Evolutionary conservation across 2,888 invertebrate genomes (phyloP).

Genomic region (Colostygia pectinataria): DNA sequence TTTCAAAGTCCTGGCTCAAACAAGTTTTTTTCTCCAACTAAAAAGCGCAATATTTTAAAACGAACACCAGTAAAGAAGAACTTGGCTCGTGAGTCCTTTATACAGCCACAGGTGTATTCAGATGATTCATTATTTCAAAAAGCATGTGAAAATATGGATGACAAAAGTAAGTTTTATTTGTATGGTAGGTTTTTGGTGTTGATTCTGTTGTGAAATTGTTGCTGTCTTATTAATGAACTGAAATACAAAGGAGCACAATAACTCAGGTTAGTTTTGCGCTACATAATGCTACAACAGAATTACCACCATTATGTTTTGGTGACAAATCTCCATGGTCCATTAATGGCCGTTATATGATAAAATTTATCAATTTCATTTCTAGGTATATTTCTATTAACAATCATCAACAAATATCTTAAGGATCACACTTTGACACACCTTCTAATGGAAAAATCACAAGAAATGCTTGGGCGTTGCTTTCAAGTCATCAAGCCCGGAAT

Average conservation of each 20-base stretch:
- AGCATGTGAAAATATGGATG: constrained; percentile 53
- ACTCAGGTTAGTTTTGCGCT: no score
- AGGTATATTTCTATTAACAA: constrained; percentile 58
- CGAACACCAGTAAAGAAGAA: constrained; percentile 52
- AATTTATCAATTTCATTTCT: not conserved
- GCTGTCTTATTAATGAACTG: no score
- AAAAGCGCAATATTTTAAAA: constrained; percentile 51
- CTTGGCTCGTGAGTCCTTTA: constrained; percentile 39
- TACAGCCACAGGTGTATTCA: constrained; percentile 16
- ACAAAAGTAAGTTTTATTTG: constrained; percentile 61
- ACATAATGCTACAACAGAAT: no score
- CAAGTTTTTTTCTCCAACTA: constrained; percentile 63
- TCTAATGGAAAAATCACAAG: constrained; percentile 44
- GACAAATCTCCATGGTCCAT: no score
- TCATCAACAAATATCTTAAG: constrained; percentile 55
- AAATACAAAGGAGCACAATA: no score
- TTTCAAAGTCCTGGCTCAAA: constrained; percentile 35
- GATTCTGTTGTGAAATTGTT: not conserved
- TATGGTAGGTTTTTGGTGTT: no score
- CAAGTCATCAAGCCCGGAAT: constrained; percentile 51
- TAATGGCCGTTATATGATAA: no score
- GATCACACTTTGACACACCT: constrained; percentile 47
- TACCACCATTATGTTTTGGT: no score
- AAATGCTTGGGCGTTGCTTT: constrained; percentile 46
- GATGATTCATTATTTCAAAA: constrained; percentile 34